Percentiles rank a stretch among this genome's conserved stretches.
These are phyloP conservation scores for Nymphicus hollandicus DNA, from an alignment of 2,113 vertebrate genomes.

Conservation along the genomic window DNA sequence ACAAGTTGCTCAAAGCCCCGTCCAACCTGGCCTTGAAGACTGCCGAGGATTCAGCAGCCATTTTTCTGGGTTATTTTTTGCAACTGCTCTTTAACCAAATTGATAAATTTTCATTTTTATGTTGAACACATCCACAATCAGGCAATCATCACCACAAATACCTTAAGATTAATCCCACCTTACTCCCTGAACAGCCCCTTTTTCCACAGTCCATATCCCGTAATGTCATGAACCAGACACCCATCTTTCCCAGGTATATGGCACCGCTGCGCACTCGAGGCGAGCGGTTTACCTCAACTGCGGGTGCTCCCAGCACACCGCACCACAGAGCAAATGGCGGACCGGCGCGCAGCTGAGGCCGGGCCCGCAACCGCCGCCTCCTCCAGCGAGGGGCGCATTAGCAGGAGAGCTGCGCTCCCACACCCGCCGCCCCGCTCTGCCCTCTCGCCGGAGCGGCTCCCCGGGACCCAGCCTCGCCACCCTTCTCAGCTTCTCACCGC, in stretches of 20 bases:
- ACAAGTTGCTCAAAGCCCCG: neutral
- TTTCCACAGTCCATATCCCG: fast-evolving
- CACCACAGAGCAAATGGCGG: neutral
- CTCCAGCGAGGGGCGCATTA: neutral
- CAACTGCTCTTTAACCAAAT: fast-evolving
- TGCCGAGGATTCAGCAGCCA: neutral
- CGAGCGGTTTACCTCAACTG: neutral
- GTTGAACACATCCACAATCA: fast-evolving
- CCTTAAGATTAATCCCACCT: fast-evolving
- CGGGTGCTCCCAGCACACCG: neutral
- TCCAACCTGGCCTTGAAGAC: neutral
- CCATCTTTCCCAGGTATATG: fast-evolving
- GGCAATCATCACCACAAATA: fast-evolving
- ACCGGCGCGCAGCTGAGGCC: fast-evolving
- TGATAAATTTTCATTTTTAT: fast-evolving
- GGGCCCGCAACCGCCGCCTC: neutral
- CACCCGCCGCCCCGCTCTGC: neutral
- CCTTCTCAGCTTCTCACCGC: neutral
- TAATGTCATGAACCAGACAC: fast-evolving
- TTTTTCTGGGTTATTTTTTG: fast-evolving
- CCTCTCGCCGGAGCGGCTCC: neutral
- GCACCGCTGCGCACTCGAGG: neutral
- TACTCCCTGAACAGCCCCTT: fast-evolving
- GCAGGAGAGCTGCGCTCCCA: neutral
- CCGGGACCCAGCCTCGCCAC: too few relatives aligned